A percentile compares a stretch with the other conserved stretches of the same genome.
phyloP scores from a whole-genome alignment of 1,140 invertebrate species.

The Nylanderia fulva region DNA sequence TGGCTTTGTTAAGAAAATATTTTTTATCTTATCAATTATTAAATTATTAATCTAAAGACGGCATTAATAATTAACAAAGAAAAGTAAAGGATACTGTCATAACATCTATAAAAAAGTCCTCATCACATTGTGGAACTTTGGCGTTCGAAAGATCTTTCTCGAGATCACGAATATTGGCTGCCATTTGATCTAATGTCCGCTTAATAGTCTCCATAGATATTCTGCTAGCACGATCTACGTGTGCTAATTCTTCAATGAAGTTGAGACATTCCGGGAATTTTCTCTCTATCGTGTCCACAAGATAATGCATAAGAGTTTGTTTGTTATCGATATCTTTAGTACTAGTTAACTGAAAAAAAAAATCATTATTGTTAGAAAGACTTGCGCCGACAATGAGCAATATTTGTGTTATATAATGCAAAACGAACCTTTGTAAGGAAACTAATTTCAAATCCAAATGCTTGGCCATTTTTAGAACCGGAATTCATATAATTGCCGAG shows the following conservation, averaged over 20 bases:
- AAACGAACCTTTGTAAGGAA: constrained; percentile 94
- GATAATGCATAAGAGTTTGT: constrained; percentile 96
- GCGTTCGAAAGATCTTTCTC: constrained; percentile 95
- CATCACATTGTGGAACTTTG: constrained; percentile 90
- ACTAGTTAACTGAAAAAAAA: constrained; percentile 90
- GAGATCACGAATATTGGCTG: constrained; percentile 93
- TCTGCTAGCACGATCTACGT: constrained; percentile 93
- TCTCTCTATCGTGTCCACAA: constrained; percentile 94
- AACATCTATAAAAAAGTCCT: constrained; percentile 93
- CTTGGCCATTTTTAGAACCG: constrained; percentile 96
- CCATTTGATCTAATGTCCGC: constrained; percentile 95
- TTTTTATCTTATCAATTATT: not conserved
- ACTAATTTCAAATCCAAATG: constrained; percentile 98
- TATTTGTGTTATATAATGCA: not conserved
- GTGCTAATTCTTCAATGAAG: constrained; percentile 95
- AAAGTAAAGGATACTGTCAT: constrained; percentile 91
- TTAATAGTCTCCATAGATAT: constrained; percentile 95
- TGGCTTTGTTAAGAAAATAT: constrained; percentile 53
- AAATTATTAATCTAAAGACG: no score
- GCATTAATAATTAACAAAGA: not conserved
- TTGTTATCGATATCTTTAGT: constrained; percentile 98
- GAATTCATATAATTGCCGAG: constrained; percentile 98
- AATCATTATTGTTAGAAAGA: not conserved
- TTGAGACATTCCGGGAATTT: constrained; percentile 94
- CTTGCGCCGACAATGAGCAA: not conserved